A percentile compares a stretch with the other conserved stretches of the same genome.
phyloP scores from a whole-genome alignment of 2,888 invertebrate species.

The Netelia inedita region DNA sequence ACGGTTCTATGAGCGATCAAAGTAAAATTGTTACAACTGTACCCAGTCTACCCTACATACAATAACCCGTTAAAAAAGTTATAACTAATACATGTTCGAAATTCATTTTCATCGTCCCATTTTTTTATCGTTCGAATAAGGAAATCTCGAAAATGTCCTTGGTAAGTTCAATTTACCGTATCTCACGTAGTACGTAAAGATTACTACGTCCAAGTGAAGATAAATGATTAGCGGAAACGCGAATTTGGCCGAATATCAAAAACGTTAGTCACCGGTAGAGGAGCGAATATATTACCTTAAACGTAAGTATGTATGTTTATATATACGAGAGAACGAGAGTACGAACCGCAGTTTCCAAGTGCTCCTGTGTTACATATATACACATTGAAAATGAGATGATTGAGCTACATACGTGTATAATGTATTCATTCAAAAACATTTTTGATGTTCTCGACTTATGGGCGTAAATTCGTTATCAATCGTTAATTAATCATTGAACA shows the following conservation, averaged over 20 bases:
- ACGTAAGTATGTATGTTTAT: conserved; percentile 14
- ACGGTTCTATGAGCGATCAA: no score
- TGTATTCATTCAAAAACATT: neutral
- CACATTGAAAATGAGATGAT: neutral
- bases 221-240: conserved; percentile 52
- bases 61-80: no score
- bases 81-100: neutral
- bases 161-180: neutral
- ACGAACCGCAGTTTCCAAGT: conserved; percentile 51
- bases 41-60: no score
- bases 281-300: neutral
- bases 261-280: conserved; percentile 38
- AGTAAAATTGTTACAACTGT: no score
- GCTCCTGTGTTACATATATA: conserved; percentile 29
- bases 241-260: conserved; percentile 58
- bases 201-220: conserved; percentile 16
- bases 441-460: no score
- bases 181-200: conserved; percentile 1
- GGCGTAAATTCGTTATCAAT: no score
- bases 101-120: neutral
- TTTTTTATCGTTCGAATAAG: neutral
- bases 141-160: neutral
- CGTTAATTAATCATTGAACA: no score
- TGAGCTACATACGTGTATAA: neutral
- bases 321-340: conserved; percentile 6